Conservation (phyloP, 2,888 invertebrate genomes). For the Argyresthia goedartella region DNA sequence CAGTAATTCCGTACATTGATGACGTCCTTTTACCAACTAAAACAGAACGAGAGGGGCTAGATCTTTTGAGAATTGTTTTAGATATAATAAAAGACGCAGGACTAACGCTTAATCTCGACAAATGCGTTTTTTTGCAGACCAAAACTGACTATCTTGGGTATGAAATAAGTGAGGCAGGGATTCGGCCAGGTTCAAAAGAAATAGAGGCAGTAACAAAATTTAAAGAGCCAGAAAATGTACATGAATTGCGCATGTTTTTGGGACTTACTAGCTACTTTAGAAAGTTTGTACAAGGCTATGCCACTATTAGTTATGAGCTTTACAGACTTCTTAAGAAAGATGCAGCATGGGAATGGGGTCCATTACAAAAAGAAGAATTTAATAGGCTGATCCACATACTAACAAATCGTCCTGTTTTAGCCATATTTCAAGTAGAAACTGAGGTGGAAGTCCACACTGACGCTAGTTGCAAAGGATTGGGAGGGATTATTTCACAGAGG, state of each 20-base stretch:
- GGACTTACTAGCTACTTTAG: constrained; percentile 7
- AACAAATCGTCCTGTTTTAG: constrained; percentile 9
- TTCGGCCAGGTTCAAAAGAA: neutral
- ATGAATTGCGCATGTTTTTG: constrained; percentile 4
- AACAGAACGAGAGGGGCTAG: neutral
- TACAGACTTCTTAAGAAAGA: constrained; percentile 5
- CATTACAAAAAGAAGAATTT: neutral
- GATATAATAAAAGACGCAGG: neutral
- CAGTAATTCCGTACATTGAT: neutral
- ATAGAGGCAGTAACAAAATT: neutral
- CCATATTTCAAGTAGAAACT: constrained; percentile 15
- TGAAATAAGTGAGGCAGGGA: neutral
- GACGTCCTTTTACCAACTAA: neutral
- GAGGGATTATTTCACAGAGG: constrained; percentile 11
- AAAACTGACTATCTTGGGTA: constrained; percentile 1
- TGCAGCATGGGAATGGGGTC: neutral
- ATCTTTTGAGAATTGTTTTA: neutral
- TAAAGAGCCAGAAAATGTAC: neutral
- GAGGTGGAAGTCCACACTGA: constrained; percentile 19
- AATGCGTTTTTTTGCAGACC: neutral
- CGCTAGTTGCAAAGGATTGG: constrained; percentile 16
- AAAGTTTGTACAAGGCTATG: constrained; percentile 7
- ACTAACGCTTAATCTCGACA: neutral
- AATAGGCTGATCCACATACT: neutral
- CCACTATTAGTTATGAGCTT: neutral